phyloP scores from a whole-genome alignment of 2,113 vertebrate genomes.

The Syngnathoides biaculeatus region DNA sequence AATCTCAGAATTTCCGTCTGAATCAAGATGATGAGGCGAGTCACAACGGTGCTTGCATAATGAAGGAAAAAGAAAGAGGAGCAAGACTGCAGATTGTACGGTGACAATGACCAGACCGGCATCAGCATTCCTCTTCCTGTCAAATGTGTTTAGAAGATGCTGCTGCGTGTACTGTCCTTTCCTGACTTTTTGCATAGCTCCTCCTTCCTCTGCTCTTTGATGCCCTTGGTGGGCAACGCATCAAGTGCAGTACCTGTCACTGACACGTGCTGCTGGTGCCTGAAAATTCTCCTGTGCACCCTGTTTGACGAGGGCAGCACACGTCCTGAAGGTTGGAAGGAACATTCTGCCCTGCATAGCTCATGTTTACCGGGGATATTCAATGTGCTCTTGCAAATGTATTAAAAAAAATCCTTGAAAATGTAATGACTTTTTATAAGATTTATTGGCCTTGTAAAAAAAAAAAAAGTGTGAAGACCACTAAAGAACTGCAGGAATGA shows the following conservation, averaged over 20 bases:
- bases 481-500: neutral
- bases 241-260: conserved; percentile 59
- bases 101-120: conserved; percentile 19
- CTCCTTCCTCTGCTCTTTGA: conserved; percentile 22
- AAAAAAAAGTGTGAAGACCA: neutral
- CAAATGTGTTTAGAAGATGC: conserved; percentile 26
- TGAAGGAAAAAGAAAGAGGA: conserved; percentile 3
- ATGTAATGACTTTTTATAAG: neutral
- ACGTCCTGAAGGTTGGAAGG: neutral
- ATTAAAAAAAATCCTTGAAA: neutral
- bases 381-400: neutral
- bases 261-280: conserved; percentile 38
- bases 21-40: conserved; percentile 30
- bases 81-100: neutral
- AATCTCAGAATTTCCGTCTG: conserved; percentile 19
- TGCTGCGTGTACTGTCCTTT: conserved; percentile 38
- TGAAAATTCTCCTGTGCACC: conserved; percentile 8
- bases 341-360: neutral
- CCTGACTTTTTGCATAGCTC: conserved; percentile 23
- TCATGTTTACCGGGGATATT: neutral
- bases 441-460: neutral
- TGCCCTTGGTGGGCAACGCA: conserved; percentile 46
- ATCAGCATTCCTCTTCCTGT: conserved; percentile 9
- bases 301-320: neutral
- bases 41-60: conserved; percentile 7